Percentiles rank a stretch among this genome's conserved stretches.
These are phyloP conservation scores for Diuraphis noxia DNA, from an alignment of 1,140 invertebrate species.

Conservation along the genomic window DNA sequence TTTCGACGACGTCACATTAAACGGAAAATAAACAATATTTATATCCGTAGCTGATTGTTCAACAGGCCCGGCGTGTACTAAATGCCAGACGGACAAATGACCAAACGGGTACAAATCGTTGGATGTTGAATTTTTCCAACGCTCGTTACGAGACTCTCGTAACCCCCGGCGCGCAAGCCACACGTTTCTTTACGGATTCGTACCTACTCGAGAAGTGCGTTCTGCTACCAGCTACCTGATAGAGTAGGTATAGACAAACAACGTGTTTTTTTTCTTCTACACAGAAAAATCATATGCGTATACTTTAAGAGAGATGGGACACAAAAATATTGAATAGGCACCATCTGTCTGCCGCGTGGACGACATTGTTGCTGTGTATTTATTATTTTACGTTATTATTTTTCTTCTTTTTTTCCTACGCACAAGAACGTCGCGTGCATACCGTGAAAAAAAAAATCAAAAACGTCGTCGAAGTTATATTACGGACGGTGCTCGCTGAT, in stretches of 20 bases:
- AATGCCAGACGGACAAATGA: constrained; percentile 20
- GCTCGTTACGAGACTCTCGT: not conserved
- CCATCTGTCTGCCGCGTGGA: constrained; percentile 7
- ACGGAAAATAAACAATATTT: not conserved
- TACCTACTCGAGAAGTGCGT: not conserved
- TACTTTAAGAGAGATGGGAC: constrained; percentile 10
- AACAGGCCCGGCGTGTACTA: not conserved
- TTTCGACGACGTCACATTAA: not conserved
- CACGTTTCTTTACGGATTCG: not conserved
- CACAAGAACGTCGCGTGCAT: not conserved
- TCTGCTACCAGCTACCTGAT: not conserved
- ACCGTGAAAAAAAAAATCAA: not conserved
- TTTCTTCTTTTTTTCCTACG: not conserved
- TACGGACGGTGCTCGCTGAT: not conserved
- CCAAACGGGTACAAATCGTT: constrained; percentile 21
- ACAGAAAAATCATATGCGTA: not conserved
- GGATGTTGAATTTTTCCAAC: constrained; percentile 1
- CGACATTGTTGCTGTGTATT: not conserved
- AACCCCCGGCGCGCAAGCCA: constrained; percentile 25
- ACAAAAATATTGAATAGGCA: constrained; percentile 31
- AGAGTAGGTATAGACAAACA: too few relatives aligned
- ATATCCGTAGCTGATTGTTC: not conserved
- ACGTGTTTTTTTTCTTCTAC: constrained; percentile 17
- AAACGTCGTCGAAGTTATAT: not conserved
- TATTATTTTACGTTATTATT: not conserved